phyloP scores from a whole-genome alignment of 1,140 invertebrate genomes.

The Lamellibrachia luymesi region DNA sequence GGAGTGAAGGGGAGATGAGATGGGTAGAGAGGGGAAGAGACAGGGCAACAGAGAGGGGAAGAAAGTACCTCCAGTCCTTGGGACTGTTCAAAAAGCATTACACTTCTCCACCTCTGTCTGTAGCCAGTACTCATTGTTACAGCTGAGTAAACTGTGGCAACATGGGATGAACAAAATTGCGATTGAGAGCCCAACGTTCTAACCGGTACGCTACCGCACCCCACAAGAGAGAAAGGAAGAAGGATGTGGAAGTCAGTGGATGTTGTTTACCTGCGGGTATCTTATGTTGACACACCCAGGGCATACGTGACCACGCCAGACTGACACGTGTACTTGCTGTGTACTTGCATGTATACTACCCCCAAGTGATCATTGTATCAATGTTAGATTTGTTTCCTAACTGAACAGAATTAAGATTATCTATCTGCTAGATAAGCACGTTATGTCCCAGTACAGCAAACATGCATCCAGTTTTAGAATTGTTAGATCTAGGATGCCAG shows the following conservation, averaged over 20 bases:
- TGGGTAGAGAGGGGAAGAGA: neutral
- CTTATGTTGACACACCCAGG: no score
- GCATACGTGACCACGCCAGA: neutral
- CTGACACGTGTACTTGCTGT: neutral
- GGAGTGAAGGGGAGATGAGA: neutral
- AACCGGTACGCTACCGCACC: no score
- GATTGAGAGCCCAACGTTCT: no score
- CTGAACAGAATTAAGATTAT: neutral
- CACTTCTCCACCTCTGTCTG: no score
- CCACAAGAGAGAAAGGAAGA: neutral
- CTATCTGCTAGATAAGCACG: neutral
- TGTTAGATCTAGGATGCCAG: neutral
- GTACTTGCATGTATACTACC: neutral
- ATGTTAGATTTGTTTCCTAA: neutral
- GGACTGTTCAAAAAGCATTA: no score
- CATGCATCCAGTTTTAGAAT: neutral
- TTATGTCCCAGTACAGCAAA: neutral
- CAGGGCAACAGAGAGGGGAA: neutral
- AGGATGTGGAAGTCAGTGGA: neutral
- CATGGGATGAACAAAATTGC: no score
- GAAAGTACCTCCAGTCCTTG: neutral
- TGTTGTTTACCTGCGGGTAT: neutral
- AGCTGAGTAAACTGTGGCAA: no score
- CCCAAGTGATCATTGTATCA: neutral
- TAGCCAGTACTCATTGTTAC: no score